Percentiles rank a stretch among this genome's conserved stretches.
Conservation (phyloP, 1,140 invertebrate genomes). For the Babylonia areolata region DNA sequence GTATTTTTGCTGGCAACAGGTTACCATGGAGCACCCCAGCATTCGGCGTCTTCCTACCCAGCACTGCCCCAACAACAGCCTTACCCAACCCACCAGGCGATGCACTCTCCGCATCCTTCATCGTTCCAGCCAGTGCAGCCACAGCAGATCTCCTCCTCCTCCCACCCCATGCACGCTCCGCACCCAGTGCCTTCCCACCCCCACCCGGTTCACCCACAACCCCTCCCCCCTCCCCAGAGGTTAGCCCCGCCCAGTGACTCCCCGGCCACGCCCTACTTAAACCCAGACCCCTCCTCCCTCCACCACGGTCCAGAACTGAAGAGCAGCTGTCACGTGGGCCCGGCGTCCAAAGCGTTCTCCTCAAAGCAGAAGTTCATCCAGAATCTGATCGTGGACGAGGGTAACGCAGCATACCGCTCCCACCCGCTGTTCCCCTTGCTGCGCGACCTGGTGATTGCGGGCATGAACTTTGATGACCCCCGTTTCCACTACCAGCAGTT, state of each 20-base stretch:
- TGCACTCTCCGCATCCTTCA: too few species aligned
- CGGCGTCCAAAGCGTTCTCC: slow-evolving; percentile 57
- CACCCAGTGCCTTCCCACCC: too few species aligned
- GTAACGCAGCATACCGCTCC: slow-evolving; percentile 70
- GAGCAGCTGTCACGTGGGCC: slow-evolving; percentile 47
- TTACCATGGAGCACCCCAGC: too few species aligned
- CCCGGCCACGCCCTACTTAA: slow-evolving; percentile 14
- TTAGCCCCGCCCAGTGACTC: not conserved
- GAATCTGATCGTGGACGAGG: slow-evolving; percentile 72
- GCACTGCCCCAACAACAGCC: too few species aligned
- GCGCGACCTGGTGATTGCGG: slow-evolving; percentile 74
- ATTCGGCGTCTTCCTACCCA: too few species aligned
- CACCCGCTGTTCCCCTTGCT: slow-evolving; percentile 74
- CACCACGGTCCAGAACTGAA: slow-evolving; percentile 52
- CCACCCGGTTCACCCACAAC: too few species aligned
- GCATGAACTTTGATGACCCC: slow-evolving; percentile 74
- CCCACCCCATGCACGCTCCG: too few species aligned
- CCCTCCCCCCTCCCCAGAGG: too few species aligned
- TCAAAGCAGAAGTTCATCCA: slow-evolving; percentile 74
- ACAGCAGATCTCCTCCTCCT: too few species aligned
- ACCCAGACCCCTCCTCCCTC: slow-evolving; percentile 17
- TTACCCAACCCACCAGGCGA: too few species aligned
- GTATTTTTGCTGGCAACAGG: too few species aligned
- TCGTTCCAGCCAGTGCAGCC: too few species aligned
- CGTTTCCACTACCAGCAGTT: slow-evolving; percentile 72